A percentile compares a stretch with the other conserved stretches of the same genome.
Conservation (phyloP, 2,888 invertebrate species). For the Luperina testacea region DNA sequence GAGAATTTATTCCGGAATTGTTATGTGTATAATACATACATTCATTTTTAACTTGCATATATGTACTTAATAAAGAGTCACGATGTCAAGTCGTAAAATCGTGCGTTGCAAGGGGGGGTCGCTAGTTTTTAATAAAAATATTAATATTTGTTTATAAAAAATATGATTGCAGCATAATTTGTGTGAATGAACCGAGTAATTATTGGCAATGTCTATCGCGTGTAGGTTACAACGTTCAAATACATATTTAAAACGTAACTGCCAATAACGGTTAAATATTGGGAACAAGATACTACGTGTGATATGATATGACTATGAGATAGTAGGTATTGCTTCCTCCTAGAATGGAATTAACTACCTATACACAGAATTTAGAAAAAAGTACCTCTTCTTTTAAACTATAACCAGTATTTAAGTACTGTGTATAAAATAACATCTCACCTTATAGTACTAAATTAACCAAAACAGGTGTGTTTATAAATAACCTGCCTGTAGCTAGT, state of each 20-base stretch:
- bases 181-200: neutral
- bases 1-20: neutral
- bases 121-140: neutral
- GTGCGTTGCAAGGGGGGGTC: neutral
- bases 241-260: slow-evolving; percentile 29
- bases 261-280: slow-evolving; percentile 33
- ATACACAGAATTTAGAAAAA: neutral
- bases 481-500: slow-evolving; percentile 35
- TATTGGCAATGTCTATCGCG: neutral
- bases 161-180: neutral
- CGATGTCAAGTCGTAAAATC: neutral
- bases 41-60: neutral
- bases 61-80: too few relatives aligned
- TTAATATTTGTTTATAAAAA: neutral
- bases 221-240: slow-evolving; percentile 27
- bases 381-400: neutral
- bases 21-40: neutral
- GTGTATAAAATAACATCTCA: neutral
- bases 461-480: slow-evolving; percentile 33
- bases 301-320: slow-evolving; percentile 7
- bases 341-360: neutral
- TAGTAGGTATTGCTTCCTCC: slow-evolving; percentile 2
- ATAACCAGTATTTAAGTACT: neutral
- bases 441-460: slow-evolving; percentile 12
- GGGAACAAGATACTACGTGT: slow-evolving; percentile 11